Evolutionary conservation across 2,888 invertebrate species (phyloP).

Genomic region (Atethmia centrago): DNA sequence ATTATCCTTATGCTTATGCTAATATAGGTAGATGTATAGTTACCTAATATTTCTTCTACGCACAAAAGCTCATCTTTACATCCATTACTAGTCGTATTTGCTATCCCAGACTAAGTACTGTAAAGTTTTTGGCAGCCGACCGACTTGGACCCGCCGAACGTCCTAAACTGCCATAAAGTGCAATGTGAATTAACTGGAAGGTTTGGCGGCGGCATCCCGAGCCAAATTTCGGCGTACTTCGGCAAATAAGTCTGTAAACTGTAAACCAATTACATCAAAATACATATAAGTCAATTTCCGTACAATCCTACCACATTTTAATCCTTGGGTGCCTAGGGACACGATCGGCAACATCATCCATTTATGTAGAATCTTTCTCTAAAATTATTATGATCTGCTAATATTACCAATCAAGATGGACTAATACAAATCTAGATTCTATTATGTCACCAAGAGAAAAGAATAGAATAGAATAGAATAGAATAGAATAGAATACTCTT

Average conservation of each 20-base stretch:
- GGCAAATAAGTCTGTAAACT: slow-evolving; percentile 67
- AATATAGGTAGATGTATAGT: too few species aligned
- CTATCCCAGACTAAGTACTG: slow-evolving; percentile 56
- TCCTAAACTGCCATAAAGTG: slow-evolving; percentile 82
- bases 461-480: too few species aligned
- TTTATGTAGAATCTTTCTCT: not conserved
- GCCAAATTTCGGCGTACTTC: slow-evolving; percentile 73
- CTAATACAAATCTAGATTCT: not conserved
- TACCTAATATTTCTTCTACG: slow-evolving; percentile 1
- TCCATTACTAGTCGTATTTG: slow-evolving; percentile 44
- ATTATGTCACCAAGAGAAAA: not conserved
- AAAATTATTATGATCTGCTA: not conserved
- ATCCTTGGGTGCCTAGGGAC: not conserved
- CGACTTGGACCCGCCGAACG: slow-evolving; percentile 72
- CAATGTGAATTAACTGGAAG: slow-evolving; percentile 81
- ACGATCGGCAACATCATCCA: not conserved
- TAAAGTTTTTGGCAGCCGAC: slow-evolving; percentile 81
- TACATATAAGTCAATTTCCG: slow-evolving; percentile 8
- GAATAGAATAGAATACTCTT: too few species aligned
- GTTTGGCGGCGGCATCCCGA: slow-evolving; percentile 73
- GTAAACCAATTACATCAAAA: slow-evolving; percentile 48
- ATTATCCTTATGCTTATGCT: too few species aligned
- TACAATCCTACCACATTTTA: too few species aligned
- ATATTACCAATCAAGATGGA: not conserved
- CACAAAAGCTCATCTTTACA: slow-evolving; percentile 19